phyloP scores from a whole-genome alignment of 2,797 vertebrate genomes.

The Neosalanx taihuensis region DNA sequence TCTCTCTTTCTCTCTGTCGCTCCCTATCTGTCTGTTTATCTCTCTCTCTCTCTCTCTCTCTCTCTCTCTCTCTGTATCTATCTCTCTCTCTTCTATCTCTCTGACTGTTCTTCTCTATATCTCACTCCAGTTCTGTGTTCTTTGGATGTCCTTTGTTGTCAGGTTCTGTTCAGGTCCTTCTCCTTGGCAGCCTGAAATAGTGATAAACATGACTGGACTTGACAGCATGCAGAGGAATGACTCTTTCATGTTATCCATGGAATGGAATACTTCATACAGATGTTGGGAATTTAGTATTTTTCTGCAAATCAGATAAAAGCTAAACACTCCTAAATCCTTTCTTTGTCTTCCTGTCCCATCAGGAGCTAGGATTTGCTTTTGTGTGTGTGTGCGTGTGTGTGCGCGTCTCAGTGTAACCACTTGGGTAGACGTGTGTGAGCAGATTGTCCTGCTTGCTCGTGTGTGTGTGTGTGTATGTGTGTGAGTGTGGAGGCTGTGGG shows the following conservation, averaged over 20 bases:
- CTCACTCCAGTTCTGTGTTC: neutral
- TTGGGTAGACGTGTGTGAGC: neutral
- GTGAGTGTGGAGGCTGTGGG: neutral
- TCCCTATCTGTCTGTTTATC: neutral
- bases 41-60: neutral
- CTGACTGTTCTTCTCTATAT: constrained; percentile 56
- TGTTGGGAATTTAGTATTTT: neutral
- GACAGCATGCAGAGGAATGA: neutral
- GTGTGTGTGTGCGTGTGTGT: constrained; percentile 16
- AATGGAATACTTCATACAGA: neutral
- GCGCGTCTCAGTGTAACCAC: neutral
- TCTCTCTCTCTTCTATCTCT: constrained; percentile 27
- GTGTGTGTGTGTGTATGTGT: neutral
- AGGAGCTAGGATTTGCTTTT: constrained; percentile 3
- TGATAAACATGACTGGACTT: neutral
- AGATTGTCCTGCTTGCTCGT: constrained; percentile 29
- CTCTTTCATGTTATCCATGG: neutral
- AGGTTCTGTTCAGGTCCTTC: neutral
- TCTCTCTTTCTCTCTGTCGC: neutral
- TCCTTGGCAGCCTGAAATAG: too few relatives aligned
- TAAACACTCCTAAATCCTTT: constrained; percentile 4
- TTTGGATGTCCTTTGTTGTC: constrained; percentile 48
- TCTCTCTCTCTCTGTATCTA: constrained; percentile 44
- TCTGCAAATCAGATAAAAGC: neutral
- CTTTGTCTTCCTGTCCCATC: constrained; percentile 5